phyloP scores from a whole-genome alignment of 2,888 invertebrate genomes.

The Agelastica alni region DNA sequence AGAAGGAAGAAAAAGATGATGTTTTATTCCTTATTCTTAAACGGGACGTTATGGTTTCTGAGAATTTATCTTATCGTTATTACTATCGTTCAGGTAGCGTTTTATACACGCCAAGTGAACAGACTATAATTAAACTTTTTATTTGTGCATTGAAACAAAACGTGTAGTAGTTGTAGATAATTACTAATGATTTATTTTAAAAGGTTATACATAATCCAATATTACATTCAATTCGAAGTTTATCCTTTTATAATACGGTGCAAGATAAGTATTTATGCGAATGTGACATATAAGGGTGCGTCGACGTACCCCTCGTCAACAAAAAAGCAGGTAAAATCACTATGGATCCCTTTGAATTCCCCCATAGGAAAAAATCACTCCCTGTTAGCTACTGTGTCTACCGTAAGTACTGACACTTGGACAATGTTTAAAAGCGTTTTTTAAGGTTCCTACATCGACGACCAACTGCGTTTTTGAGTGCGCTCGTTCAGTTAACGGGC shows the following conservation, averaged over 20 bases:
- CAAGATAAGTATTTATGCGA: slow-evolving; percentile 37
- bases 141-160: too few species aligned
- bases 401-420: slow-evolving; percentile 57
- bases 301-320: slow-evolving; percentile 46
- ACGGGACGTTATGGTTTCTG: too few species aligned
- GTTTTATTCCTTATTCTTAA: too few species aligned
- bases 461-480: slow-evolving; percentile 31
- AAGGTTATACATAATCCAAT: not conserved
- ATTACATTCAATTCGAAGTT: not conserved
- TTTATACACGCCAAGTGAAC: too few species aligned
- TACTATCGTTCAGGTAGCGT: too few species aligned
- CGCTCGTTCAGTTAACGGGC: not conserved
- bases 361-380: slow-evolving; percentile 46
- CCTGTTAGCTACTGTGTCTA: slow-evolving; percentile 52
- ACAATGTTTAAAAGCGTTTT: slow-evolving; percentile 55
- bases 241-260: not conserved
- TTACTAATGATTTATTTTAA: too few species aligned
- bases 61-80: too few species aligned
- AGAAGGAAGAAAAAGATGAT: too few species aligned
- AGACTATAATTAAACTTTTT: too few species aligned
- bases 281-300: slow-evolving; percentile 44
- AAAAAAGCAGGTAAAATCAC: slow-evolving; percentile 54
- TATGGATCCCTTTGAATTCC: slow-evolving; percentile 44
- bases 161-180: too few species aligned
- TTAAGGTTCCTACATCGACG: slow-evolving; percentile 44